phyloP scores from a whole-genome alignment of 1,140 invertebrate genomes.

The Tetramorium simillimum region DNA sequence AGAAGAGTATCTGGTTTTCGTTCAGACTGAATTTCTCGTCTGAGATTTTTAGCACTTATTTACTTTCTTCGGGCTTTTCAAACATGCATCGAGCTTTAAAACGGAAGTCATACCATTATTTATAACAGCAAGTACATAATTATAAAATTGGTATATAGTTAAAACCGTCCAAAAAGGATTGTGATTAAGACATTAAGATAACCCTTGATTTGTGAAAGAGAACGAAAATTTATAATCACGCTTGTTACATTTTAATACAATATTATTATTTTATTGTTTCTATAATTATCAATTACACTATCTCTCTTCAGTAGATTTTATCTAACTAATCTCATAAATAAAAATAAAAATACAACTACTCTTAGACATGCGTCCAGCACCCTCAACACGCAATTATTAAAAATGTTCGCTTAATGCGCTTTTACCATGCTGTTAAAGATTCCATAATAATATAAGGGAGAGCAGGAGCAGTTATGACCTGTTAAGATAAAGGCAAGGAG shows the following conservation, averaged over 20 bases:
- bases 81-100: conserved; percentile 1
- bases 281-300: conserved; percentile 4
- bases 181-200: background rate
- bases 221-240: background rate
- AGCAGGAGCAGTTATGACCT: conserved; percentile 1
- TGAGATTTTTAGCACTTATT: conserved; percentile 11
- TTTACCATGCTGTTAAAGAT: conserved; percentile 23
- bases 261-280: conserved; percentile 7
- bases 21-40: conserved; percentile 10
- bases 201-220: background rate
- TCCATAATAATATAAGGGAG: conserved; percentile 13
- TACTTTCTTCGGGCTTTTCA: background rate
- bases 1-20: background rate
- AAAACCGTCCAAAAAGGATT: background rate
- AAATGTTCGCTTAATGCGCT: conserved; percentile 26
- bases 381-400: background rate
- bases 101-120: background rate
- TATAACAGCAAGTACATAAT: background rate
- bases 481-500: conserved; percentile 20
- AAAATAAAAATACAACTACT: background rate
- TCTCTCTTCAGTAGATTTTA: background rate
- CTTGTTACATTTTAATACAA: background rate
- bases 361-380: background rate
- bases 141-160: background rate
- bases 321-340: background rate